Evolutionary conservation across 2,888 invertebrate species (phyloP), one percentile per base, ranked within the genome.

Genomic region (Eilema griseolum): DNA sequence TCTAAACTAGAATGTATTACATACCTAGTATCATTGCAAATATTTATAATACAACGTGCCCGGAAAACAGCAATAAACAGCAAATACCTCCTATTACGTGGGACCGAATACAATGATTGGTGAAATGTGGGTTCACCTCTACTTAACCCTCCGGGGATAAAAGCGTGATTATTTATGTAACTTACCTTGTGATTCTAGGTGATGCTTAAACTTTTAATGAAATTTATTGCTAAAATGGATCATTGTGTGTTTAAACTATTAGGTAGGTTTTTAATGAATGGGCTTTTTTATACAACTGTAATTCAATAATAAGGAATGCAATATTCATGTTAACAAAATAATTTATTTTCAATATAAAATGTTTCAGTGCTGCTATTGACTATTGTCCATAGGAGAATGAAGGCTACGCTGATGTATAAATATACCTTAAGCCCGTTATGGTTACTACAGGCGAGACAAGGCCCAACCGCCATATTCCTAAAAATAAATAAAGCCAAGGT

Each of bases 401-500:
- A 96, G 10, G 96, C 96, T 2, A 98, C 95, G 85, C 4, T 33
- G 10, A 33, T 33, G n/a, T n/a, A n/a, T n/a, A n/a, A n/a, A n/a
- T n/a, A 33, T 8, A 33, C 33, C 33, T 97, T 97, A 33, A 97
- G 97, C 10, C 98, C 96, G 71, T 96, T 96, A 0, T 96, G 89
- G 76, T 92, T 95, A 0, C 97, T 98, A 79, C 97, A 97, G 62
- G 97, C 97, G 57, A 97, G 96, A 0, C 96, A 74, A 97, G 88
- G 0, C 97, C 97, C 0, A 96, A 10, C 97, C 97, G 7, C 97
- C 97, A 78, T 97, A 97, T 75, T 97, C 97, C 97, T 97, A 86
- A 46, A 90, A n/a, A 20, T 62, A 62, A 20, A 62, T n/a, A 52
- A 52, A n/a, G 1, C 20, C 20, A n/a, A 52, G n/a, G 10, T n/a